Base-by-base conservation (phyloP, 2,797 vertebrate species). In the Meriones psammophilus region DNA sequence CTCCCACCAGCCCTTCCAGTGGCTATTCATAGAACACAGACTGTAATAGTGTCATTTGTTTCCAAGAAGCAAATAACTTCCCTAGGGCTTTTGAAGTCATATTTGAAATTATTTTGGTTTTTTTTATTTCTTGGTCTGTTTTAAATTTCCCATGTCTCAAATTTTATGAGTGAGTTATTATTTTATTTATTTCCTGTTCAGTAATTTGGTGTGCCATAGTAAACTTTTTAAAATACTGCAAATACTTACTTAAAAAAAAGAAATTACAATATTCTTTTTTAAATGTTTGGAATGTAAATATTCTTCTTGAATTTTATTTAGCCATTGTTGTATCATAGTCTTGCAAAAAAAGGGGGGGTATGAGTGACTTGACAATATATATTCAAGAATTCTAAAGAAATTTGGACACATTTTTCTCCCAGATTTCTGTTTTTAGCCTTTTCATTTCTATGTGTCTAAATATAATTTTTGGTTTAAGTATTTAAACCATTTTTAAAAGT, bases 11-110 rank as follows among this genome's bases (percentile, higher is more conserved):
- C 80, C 50, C 84, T 58, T 46, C 46, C 5, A 30, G 56, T 73
- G n/a, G 62, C 88, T 94, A 87, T 91, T 93, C 91, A 93, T 88
- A 95, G 76, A 88, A 87, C 60, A 68, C 79, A 36, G 69, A 84
- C 22, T 96, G 85, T 68, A 96, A 91, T 89, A 78, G 90, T 54
- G 22, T 28, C 66, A 92, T 94, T 88, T 95, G 50, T 85, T 95
- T 92, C 85, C n/a, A 92, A 90, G 64, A 18, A 93, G 89, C 62
- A 77, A 68, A 66, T 71, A 92, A 46, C 85, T 95, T 94, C 26
- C 30, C 36, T 81, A 66, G 3, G 78, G 50, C 3, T 50, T 79
- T 88, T 39, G 58, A 90, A 92, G 20, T 89, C 60, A 94, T 85
- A 81, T 74, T 88, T 69, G 20, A 76, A 88, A 78, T 94, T 58